phyloP scores from a whole-genome alignment of 2,888 invertebrate genomes.

The Drosophila greeni region DNA sequence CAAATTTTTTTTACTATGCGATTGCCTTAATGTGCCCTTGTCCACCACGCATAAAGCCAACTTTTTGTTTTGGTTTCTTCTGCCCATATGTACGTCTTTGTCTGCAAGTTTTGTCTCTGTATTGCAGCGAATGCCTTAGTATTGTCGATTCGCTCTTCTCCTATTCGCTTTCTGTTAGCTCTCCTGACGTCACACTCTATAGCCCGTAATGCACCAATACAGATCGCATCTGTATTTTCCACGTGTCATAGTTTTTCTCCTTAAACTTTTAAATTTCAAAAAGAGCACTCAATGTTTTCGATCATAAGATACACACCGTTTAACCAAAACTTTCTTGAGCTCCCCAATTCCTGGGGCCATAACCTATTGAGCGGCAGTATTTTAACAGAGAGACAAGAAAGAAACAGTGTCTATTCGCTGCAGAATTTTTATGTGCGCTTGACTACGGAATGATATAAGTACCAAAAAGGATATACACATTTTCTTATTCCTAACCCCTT shows the following conservation, averaged over 20 bases:
- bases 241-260: background rate
- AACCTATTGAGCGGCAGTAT: no score
- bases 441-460: no score
- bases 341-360: no score
- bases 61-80: background rate
- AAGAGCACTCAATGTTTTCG: background rate
- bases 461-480: no score
- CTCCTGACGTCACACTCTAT: background rate
- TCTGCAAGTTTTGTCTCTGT: background rate
- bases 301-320: background rate
- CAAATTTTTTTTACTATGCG: background rate
- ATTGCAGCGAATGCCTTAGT: background rate
- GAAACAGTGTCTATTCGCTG: no score
- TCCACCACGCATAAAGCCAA: background rate
- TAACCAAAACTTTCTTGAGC: background rate
- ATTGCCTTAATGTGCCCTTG: background rate
- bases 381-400: no score
- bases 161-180: background rate
- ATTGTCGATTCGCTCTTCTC: background rate
- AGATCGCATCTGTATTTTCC: background rate
- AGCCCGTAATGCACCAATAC: background rate
- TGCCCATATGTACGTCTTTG: background rate
- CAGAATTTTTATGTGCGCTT: no score
- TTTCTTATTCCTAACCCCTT: no score
- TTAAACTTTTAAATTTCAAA: background rate